Evolutionary conservation across 2,888 invertebrate genomes (phyloP).

Genomic region (Antheraea yamamai): DNA sequence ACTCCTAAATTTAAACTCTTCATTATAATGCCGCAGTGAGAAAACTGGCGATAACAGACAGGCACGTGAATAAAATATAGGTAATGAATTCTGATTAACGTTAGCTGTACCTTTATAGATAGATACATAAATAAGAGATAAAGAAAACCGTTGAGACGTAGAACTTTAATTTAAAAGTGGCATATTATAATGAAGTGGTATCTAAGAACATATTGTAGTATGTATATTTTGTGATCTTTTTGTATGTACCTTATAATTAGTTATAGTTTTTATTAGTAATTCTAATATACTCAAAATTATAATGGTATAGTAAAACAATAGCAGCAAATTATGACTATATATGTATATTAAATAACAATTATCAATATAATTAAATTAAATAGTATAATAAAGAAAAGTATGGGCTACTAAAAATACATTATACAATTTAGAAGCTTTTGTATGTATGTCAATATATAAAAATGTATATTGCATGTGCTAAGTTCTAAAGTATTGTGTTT

Average conservation of each 20-base stretch:
- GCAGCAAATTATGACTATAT: no score
- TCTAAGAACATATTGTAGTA: neutral
- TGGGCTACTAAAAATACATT: no score
- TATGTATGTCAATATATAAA: no score
- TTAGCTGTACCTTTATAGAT: conserved; percentile 47
- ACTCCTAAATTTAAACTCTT: conserved; percentile 82
- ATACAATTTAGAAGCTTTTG: no score
- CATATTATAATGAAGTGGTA: neutral
- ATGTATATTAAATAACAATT: no score
- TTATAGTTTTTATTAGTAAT: neutral
- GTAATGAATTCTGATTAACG: conserved; percentile 77
- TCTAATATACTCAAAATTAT: no score
- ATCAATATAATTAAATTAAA: no score
- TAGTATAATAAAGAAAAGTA: no score
- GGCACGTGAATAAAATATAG: conserved; percentile 72
- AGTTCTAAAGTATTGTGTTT: conserved; percentile 1
- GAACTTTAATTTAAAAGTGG: conserved; percentile 8
- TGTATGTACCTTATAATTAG: no score
- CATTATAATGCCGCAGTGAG: conserved; percentile 79
- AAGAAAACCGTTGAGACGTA: conserved; percentile 35
- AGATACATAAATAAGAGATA: conserved; percentile 51
- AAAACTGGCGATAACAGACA: conserved; percentile 74
- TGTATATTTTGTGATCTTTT: neutral
- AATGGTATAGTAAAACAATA: no score
- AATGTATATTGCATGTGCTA: neutral